phyloP scores from a whole-genome alignment of 2,888 invertebrate species.

The Tanytarsus gracilentus region DNA sequence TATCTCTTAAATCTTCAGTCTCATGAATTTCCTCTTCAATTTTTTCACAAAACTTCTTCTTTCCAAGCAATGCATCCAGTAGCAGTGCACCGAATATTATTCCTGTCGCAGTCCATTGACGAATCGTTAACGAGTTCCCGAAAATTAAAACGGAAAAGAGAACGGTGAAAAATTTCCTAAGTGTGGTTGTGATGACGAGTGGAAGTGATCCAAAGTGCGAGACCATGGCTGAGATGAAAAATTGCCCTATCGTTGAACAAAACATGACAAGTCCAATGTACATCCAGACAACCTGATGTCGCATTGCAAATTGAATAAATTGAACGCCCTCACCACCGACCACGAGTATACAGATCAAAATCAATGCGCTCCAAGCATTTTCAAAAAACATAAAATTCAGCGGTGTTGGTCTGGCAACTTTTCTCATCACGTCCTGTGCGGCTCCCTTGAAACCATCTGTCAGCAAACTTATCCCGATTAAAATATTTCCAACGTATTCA shows the following conservation, averaged over 20 bases:
- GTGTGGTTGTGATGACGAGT: background rate
- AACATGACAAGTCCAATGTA: constrained; percentile 56
- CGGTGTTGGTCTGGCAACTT: constrained; percentile 1
- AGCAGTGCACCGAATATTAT: background rate
- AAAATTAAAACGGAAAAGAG: background rate
- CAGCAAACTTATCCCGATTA: constrained; percentile 8
- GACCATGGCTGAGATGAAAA: constrained; percentile 70
- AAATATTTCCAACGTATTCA: background rate
- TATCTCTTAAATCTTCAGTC: too few relatives aligned
- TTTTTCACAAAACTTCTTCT: background rate
- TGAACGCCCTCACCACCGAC: background rate
- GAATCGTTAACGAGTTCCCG: background rate
- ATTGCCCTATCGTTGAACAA: constrained; percentile 66
- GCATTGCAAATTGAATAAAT: background rate
- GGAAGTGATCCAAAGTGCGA: constrained; percentile 18
- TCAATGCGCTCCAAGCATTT: constrained; percentile 14
- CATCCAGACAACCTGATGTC: constrained; percentile 38
- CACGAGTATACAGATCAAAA: background rate
- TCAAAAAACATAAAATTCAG: constrained; percentile 13
- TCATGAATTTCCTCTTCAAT: too few relatives aligned
- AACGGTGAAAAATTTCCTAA: constrained; percentile 4
- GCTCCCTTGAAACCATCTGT: constrained; percentile 17
- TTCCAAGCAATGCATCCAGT: background rate
- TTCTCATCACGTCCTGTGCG: constrained; percentile 35
- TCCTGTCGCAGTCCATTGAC: background rate